Evolutionary conservation across 2,888 invertebrate genomes (phyloP), one percentile per base, ranked within the genome.

Genomic region (Sympetrum striolatum): DNA sequence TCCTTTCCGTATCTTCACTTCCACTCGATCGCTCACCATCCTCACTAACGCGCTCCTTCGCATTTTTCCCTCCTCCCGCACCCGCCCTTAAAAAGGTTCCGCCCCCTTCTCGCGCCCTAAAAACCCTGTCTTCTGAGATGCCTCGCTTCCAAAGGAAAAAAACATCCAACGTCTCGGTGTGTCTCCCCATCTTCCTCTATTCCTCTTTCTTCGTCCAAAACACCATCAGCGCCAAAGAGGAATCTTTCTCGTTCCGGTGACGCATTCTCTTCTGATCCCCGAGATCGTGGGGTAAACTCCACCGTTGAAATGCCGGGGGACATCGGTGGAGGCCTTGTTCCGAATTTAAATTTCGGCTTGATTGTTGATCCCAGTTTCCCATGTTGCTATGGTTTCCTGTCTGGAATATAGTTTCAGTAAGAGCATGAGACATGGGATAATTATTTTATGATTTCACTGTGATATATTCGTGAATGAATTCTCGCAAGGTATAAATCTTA

Each of bases 11-110:
- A 86, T 86, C 86, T 86, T 86, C 64, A 37, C 64, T 86, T 86
- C 86, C 86, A 60, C 86, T 86, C 86, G 86, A 86, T 86, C 86
- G 86, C 86, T 37, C 39, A 35, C 82, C 82, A 58, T 82, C 60
- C 86, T 60, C 86, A 37, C 22, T 64, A 35, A 60, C 22, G 86
- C 58, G 25, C 14, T 31, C 37, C 37, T 37, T 60, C 31, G 22
- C 64, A 64, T 64, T 73, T 73, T 73, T 73, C 31, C 31, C 73
- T 14, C n/a, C 25, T 31, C 35, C n/a, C 18, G 3, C 58, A 44
- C 58, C 81, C 44, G 81, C 44, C 48, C 53, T 31, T 81, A n/a
- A 14, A 6, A 80, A 18, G 81, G 18, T 8, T 12, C 25, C 25
- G 25, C 25, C 81, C n/a, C 81, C 25, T 60, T 60, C 22, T 25